Conservation (phyloP, 2,113 vertebrate species). For the Sigmodon hispidus region DNA sequence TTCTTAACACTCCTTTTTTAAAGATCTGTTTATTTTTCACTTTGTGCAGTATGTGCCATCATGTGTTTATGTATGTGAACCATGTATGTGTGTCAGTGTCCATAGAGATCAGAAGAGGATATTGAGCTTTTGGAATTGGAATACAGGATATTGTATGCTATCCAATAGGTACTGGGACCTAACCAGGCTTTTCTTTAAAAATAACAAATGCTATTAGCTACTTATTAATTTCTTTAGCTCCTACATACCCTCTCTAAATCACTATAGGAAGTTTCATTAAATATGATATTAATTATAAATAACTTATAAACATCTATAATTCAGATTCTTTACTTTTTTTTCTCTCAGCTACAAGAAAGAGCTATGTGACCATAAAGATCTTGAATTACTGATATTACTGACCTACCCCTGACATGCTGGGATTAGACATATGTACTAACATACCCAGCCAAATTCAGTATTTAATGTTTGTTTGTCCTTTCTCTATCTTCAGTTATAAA, state of each 20-base stretch:
- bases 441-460: background rate
- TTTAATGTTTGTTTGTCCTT: background rate
- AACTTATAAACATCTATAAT: background rate
- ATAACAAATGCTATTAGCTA: background rate
- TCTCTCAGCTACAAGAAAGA: background rate
- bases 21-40: background rate
- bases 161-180: background rate
- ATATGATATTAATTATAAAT: background rate
- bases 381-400: background rate
- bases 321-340: background rate
- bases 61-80: background rate
- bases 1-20: background rate
- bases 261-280: background rate
- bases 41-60: no score
- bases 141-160: background rate
- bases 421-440: background rate
- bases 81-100: background rate
- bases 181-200: background rate
- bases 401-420: background rate
- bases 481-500: background rate
- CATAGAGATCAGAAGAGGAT: background rate
- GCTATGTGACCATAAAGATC: rapidly evolving
- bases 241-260: background rate
- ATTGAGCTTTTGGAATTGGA: background rate
- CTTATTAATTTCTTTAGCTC: background rate